These are phyloP conservation scores for Nasonia longicornis DNA, from an alignment of 1,140 invertebrate species.

Conservation along the genomic window DNA sequence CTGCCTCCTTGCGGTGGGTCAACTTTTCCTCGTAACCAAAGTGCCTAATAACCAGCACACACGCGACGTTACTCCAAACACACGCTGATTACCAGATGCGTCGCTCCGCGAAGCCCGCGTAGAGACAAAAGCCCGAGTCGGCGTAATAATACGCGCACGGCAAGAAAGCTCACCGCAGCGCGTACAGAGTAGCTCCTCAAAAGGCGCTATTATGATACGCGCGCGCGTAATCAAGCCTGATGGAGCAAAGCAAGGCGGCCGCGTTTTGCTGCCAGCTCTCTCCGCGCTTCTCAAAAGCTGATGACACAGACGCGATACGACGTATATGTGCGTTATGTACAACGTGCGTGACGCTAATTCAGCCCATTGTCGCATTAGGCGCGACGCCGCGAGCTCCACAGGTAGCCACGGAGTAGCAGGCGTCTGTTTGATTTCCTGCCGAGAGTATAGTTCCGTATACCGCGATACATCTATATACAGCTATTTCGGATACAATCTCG, in stretches of 20 bases:
- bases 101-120: not conserved
- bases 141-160: not conserved
- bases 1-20: not conserved
- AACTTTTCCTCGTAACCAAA: constrained; percentile 13
- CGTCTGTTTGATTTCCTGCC: too few relatives aligned
- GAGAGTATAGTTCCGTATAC: too few relatives aligned
- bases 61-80: too few relatives aligned
- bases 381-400: not conserved
- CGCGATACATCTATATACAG: too few relatives aligned
- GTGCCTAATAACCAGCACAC: too few relatives aligned
- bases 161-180: not conserved
- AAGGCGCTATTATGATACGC: not conserved
- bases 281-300: not conserved
- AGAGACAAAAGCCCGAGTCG: not conserved
- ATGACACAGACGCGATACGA: not conserved
- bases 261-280: not conserved
- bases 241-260: not conserved
- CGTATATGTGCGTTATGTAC: not conserved
- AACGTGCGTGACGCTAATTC: not conserved
- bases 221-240: not conserved
- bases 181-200: not conserved
- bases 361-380: not conserved
- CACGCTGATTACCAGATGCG: not conserved
- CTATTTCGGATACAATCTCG: too few relatives aligned
- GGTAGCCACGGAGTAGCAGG: not conserved